These are phyloP conservation scores for Smittia aterrima DNA, from an alignment of 2,888 invertebrate species.

Conservation along the genomic window DNA sequence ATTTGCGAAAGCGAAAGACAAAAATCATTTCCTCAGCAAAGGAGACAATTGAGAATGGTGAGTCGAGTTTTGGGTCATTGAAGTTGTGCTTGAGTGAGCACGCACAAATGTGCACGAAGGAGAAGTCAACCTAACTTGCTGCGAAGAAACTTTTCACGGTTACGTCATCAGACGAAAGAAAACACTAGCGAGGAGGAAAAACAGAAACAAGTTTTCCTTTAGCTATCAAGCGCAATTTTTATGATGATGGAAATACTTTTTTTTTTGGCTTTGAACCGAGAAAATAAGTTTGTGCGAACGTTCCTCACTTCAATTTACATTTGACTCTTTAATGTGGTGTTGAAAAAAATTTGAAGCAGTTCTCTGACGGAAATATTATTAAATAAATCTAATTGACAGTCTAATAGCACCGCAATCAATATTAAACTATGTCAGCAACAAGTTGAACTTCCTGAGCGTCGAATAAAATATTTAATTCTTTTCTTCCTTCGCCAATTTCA, in stretches of 20 bases:
- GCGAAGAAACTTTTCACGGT: slow-evolving; percentile 24
- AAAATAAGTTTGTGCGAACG: background rate
- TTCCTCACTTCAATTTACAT: background rate
- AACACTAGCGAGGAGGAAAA: slow-evolving; percentile 8
- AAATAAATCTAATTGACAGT: no score
- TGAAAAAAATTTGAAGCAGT: background rate
- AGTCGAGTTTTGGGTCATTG: slow-evolving; percentile 43
- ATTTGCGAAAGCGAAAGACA: slow-evolving; percentile 53
- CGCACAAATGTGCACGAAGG: background rate
- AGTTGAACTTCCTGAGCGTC: no score
- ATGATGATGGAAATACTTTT: background rate
- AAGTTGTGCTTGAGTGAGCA: background rate
- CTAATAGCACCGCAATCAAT: no score
- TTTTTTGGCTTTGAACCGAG: background rate
- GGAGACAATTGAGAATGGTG: slow-evolving; percentile 55
- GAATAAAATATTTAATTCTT: no score
- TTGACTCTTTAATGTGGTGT: background rate
- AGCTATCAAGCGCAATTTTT: background rate
- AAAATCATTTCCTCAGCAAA: slow-evolving; percentile 56
- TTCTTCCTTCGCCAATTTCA: no score
- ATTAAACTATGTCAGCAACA: no score
- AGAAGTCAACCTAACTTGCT: background rate
- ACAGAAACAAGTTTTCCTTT: slow-evolving; percentile 9
- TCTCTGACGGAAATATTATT: no score
- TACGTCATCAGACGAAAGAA: slow-evolving; percentile 32